Base-by-base conservation (phyloP, 1,140 invertebrate species). In the Papilio aristodemus region DNA sequence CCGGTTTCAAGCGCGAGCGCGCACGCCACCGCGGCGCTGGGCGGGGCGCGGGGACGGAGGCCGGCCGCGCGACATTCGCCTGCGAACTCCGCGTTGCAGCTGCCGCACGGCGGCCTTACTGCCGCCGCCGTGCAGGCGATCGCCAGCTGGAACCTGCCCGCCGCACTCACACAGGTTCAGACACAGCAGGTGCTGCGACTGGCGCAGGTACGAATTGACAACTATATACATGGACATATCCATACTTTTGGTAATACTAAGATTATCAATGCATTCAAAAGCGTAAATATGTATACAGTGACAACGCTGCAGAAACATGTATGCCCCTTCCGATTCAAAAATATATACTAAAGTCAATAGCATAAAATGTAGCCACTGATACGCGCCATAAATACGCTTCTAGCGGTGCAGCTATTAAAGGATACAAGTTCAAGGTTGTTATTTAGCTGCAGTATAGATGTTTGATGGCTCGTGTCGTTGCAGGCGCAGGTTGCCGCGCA, bases 401-500 rank as follows among this genome's bases (percentile, higher is more conserved):
- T n/a, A n/a, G n/a, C n/a, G n/a, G n/a, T n/a, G n/a, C n/a, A n/a
- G n/a, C n/a, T n/a, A n/a, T n/a, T n/a, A n/a, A n/a, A n/a, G n/a
- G n/a, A n/a, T n/a, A n/a, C n/a, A n/a, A n/a, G n/a, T n/a, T n/a
- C n/a, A n/a, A n/a, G n/a, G n/a, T n/a, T n/a, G 27, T 32, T 6
- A 32, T 32, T 2, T 32, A 32, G 27, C 6, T 6, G 6, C 27
- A n/a, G 19, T 22, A 22, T 1, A 67, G 46, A 38, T 36, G 27
- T 36, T 19, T 17, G 25, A 41, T 19, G 14, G 17, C 19, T 25
- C 6, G 5, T 14, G 22, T 58, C 25, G 2, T 32, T 14, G 27
- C 81, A 93, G 84, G 92, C 92, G 7, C 93, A 93, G 79, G 91
- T 91, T 63, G 89, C 89, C 10, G 90, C 91, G 50, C 92, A 92